phyloP scores from a whole-genome alignment of 2,113 vertebrate genomes.

The Eidolon helvum region DNA sequence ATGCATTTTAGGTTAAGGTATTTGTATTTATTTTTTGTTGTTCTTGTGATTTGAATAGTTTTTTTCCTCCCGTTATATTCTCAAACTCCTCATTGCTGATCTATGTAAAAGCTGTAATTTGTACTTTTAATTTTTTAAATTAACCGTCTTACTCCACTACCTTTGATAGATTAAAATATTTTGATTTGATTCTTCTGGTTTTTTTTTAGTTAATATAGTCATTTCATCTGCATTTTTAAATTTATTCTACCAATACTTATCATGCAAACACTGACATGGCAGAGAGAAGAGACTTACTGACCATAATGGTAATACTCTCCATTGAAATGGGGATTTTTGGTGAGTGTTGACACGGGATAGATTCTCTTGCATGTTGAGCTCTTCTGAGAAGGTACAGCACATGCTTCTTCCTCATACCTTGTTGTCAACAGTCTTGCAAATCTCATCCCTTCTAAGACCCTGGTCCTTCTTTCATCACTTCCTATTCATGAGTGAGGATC shows the following conservation, averaged over 20 bases:
- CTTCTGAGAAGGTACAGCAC: neutral
- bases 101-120: neutral
- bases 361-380: neutral
- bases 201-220: neutral
- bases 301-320: neutral
- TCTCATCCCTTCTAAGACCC: neutral
- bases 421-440: neutral
- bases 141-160: neutral
- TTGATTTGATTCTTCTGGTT: neutral
- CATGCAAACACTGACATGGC: neutral
- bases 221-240: conserved; percentile 40
- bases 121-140: neutral
- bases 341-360: neutral
- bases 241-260: neutral
- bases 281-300: neutral
- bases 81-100: neutral
- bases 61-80: neutral
- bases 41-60: neutral
- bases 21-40: neutral
- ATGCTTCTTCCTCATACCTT: neutral
- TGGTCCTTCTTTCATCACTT: neutral
- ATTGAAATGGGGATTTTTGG: neutral
- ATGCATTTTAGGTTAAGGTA: neutral
- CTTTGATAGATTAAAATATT: conserved; percentile 29
- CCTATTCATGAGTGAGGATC: neutral